These are phyloP conservation scores for Xestia c-nigrum DNA, from an alignment of 2,888 invertebrate species.

Conservation along the genomic window DNA sequence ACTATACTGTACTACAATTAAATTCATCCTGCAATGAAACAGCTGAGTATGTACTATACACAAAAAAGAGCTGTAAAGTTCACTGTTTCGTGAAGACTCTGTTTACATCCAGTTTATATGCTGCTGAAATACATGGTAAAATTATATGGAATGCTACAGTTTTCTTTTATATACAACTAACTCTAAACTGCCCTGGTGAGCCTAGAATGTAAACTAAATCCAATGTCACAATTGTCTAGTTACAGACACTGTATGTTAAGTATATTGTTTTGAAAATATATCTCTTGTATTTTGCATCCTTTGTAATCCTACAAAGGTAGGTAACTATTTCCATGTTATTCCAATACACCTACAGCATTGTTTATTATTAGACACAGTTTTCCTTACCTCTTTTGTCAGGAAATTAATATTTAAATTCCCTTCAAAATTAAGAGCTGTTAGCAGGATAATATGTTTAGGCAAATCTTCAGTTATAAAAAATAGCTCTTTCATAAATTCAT, in stretches of 20 bases:
- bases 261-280: slow-evolving; percentile 11
- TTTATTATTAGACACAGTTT: slow-evolving; percentile 25
- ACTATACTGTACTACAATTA: not conserved
- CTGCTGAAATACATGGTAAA: not conserved
- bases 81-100: no score
- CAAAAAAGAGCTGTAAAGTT: no score
- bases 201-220: not conserved
- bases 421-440: not conserved
- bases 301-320: not conserved
- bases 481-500: not conserved
- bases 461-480: not conserved
- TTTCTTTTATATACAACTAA: not conserved
- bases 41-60: not conserved
- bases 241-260: not conserved
- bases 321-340: slow-evolving; percentile 8
- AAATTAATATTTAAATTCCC: not conserved
- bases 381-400: slow-evolving; percentile 12
- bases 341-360: not conserved
- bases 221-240: not conserved
- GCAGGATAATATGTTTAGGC: not conserved
- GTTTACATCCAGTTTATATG: not conserved
- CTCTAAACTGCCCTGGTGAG: not conserved
- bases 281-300: not conserved
- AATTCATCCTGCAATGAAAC: not conserved
- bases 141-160: not conserved